Conservation (phyloP, 2,113 vertebrate species). For the Phylloscopus trochilus region DNA sequence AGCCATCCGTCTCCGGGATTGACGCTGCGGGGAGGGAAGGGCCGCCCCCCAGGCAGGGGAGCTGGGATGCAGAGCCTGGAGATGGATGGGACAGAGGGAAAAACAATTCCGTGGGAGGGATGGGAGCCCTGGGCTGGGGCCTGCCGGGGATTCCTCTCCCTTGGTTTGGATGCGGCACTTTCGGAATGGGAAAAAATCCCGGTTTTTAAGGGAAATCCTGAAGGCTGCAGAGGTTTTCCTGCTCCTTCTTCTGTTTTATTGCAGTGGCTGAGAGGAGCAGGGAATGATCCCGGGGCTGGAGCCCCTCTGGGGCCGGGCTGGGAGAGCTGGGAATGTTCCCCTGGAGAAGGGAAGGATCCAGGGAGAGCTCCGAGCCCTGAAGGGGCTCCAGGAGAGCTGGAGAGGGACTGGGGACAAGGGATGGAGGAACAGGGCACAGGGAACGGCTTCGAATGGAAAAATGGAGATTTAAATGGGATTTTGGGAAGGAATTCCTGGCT, state of each 20-base stretch:
- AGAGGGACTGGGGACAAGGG: background rate
- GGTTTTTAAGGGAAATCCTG: accelerated
- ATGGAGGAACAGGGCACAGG: background rate
- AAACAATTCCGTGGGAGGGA: background rate
- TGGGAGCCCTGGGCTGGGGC: background rate
- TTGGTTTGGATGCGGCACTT: background rate
- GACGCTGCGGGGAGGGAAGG: background rate
- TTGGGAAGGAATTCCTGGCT: background rate
- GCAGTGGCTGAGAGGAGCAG: background rate
- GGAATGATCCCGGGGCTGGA: background rate
- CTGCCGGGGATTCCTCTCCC: accelerated
- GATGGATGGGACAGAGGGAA: background rate
- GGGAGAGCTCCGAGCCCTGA: too few species aligned
- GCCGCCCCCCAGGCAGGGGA: background rate
- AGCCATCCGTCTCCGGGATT: background rate
- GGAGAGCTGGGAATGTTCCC: background rate
- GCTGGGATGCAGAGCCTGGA: background rate
- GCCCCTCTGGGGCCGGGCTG: background rate
- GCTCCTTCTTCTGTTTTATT: background rate
- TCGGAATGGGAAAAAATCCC: background rate
- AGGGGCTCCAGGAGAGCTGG: background rate
- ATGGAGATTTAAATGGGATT: accelerated
- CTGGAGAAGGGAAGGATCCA: too few species aligned
- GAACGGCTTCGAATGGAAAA: background rate
- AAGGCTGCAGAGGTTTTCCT: background rate